Evolutionary conservation across 2,797 vertebrate species (phyloP).

Genomic region (Periophthalmus magnuspinnatus): DNA sequence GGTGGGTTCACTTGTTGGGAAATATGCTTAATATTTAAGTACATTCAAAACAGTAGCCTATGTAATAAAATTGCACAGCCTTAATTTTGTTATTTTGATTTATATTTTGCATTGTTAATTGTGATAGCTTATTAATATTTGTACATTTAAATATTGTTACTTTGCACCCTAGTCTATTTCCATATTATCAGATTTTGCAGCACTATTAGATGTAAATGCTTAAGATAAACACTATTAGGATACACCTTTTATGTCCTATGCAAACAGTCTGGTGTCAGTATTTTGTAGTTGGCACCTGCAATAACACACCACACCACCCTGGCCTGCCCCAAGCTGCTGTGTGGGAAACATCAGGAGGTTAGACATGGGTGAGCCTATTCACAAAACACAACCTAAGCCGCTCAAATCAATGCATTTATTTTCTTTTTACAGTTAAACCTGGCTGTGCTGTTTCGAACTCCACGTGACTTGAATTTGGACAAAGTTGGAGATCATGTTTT

Average conservation of each 20-base stretch:
- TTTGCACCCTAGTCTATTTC: not conserved
- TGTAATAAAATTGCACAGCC: too few relatives aligned
- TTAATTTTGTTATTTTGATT: too few relatives aligned
- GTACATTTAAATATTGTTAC: not conserved
- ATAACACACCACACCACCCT: slow-evolving; percentile 51
- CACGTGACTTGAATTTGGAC: slow-evolving; percentile 11
- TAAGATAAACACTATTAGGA: not conserved
- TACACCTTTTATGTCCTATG: not conserved
- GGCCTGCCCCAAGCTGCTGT: slow-evolving; percentile 34
- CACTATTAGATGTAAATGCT: not conserved
- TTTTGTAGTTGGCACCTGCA: slow-evolving; percentile 49
- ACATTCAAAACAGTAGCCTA: too few relatives aligned
- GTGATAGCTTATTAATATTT: too few relatives aligned
- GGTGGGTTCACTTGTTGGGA: too few relatives aligned
- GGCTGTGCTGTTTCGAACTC: not conserved
- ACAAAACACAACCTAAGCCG: slow-evolving; percentile 22
- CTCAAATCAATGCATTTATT: slow-evolving; percentile 5
- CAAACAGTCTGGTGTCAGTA: slow-evolving; percentile 11
- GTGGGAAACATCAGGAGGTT: slow-evolving; percentile 34
- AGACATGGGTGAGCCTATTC: slow-evolving; percentile 31
- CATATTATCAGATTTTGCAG: not conserved
- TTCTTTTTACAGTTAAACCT: slow-evolving; percentile 25
- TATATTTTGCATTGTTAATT: too few relatives aligned
- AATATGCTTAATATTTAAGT: too few relatives aligned
- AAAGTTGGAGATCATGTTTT: slow-evolving; percentile 17